Evolutionary conservation across 2,113 vertebrate genomes (phyloP).

Genomic region (Neolamprologus modestus): DNA sequence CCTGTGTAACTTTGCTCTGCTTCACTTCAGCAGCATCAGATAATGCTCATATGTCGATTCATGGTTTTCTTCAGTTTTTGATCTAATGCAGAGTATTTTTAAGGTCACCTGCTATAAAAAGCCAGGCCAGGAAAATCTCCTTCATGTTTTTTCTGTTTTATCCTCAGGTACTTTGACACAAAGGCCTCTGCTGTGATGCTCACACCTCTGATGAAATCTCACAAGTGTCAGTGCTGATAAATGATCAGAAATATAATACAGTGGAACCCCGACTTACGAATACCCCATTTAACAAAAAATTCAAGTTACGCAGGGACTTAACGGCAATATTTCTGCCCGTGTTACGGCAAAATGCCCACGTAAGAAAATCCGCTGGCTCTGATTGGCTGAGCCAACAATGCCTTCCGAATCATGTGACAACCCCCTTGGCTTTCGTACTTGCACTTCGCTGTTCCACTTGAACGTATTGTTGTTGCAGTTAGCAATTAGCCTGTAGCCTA

Average conservation of each 20-base stretch:
- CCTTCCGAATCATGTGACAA: not conserved
- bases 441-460: not conserved
- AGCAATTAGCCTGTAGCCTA: not conserved
- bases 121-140: not conserved
- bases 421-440: not conserved
- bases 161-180: not conserved
- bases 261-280: not conserved
- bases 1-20: not conserved
- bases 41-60: not conserved
- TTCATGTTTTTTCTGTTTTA: not conserved
- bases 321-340: not conserved
- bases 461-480: not conserved
- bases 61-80: not conserved
- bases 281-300: not conserved
- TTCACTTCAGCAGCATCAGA: not conserved
- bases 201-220: too few relatives aligned
- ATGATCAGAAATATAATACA: not conserved
- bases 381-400: not conserved
- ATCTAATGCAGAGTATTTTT: not conserved
- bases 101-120: not conserved
- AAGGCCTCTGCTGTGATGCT: not conserved
- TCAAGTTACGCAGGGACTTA: not conserved
- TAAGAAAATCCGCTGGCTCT: accelerated
- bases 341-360: not conserved
- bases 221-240: not conserved